A percentile compares a stretch with the other conserved stretches of the same genome.
These are phyloP conservation scores for Caenorhabditis brenneri DNA, from an alignment of 1,140 invertebrate genomes.

Conservation along the genomic window DNA sequence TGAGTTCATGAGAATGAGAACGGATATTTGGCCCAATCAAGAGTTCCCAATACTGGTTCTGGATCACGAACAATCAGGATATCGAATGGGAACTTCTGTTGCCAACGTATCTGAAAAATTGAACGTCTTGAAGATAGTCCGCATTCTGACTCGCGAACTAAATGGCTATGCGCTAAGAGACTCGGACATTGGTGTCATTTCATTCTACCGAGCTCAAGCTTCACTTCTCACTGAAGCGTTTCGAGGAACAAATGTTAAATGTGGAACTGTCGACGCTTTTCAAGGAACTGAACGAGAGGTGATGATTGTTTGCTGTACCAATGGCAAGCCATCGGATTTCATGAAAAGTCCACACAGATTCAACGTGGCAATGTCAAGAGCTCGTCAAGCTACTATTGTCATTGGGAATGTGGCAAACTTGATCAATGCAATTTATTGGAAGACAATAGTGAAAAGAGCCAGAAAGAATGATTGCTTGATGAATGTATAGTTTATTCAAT, in stretches of 20 bases:
- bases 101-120: background rate
- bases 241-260: background rate
- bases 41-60: background rate
- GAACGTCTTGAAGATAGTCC: background rate
- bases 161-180: background rate
- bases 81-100: background rate
- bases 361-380: background rate
- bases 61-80: background rate
- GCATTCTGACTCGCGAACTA: background rate
- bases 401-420: background rate
- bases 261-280: background rate
- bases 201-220: background rate
- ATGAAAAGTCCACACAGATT: background rate
- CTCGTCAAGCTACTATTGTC: background rate
- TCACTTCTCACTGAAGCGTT: constrained; percentile 3
- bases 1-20: background rate
- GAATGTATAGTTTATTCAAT: background rate
- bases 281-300: background rate
- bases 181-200: background rate
- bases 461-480: background rate
- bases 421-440: background rate
- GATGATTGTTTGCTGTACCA: background rate
- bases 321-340: background rate
- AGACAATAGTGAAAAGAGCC: background rate
- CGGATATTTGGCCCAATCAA: background rate